These are phyloP conservation scores for Sternotherus odoratus DNA, from an alignment of 2,797 vertebrate species.

Conservation along the genomic window DNA sequence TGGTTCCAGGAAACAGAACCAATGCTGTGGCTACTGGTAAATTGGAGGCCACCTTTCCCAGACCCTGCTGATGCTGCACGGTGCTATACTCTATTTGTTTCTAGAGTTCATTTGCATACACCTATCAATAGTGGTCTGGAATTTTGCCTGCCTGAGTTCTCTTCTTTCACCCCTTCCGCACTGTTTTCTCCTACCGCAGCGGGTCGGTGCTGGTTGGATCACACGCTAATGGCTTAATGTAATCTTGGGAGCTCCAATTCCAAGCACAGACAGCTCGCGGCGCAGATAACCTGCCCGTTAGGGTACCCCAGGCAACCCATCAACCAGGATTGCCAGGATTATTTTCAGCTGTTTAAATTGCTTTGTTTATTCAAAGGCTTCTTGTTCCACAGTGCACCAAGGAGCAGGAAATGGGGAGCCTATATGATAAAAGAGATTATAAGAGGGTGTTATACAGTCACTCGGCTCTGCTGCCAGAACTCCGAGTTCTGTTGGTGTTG, in stretches of 20 bases:
- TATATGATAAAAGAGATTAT: not conserved
- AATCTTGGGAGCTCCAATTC: not conserved
- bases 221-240: not conserved
- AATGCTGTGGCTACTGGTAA: not conserved
- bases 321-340: fast-evolving
- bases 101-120: too few species aligned
- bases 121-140: fast-evolving
- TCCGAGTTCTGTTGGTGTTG: constrained; percentile 31
- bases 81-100: fast-evolving
- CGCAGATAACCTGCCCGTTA: fast-evolving
- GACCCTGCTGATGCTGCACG: not conserved
- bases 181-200: fast-evolving
- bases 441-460: not conserved
- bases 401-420: fast-evolving
- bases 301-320: not conserved
- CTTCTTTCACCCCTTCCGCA: fast-evolving
- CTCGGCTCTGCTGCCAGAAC: not conserved
- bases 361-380: not conserved
- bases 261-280: not conserved
- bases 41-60: not conserved
- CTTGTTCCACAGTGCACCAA: fast-evolving
- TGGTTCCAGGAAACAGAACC: not conserved
- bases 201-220: fast-evolving
- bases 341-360: not conserved
- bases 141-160: fast-evolving